Evolutionary conservation across 2,888 invertebrate species (phyloP), one percentile per base, ranked within the genome.

Genomic region (Temnothorax rugatulus): DNA sequence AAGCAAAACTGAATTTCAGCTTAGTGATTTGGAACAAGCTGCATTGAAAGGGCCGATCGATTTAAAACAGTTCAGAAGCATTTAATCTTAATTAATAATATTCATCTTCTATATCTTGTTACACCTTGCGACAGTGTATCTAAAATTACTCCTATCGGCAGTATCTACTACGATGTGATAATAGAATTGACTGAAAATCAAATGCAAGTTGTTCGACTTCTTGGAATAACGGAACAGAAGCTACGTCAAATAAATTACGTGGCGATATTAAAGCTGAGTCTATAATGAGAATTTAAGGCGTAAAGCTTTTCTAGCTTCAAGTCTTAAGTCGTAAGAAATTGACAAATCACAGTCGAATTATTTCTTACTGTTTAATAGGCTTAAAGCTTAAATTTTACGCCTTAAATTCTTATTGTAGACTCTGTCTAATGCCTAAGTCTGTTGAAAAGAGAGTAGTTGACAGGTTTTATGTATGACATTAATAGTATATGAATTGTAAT

Each of bases 11-110:
- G 94, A 95, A 66, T 95, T 97, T 25, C 94, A 95, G 64, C 95
- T 97, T 52, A 97, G 97, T 88, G 95, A 95, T 87, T 95, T 98
- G 44, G 99, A 99, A 15, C 96, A 95, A 87, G 98, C 99, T 2
- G 97, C 98, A 41, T 97, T 98, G 91, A 98, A 97, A 96, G 97
- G 97, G n/a, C 97, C 97, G 83, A 96, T 99, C 88, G 97, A 98
- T 88, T 95, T 98, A 71, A 95, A 86, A 94, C 95, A 76, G 98
- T 98, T 0, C 97, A 98, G 88, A 95, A 96, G 69, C 96, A 97
- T 71, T 95, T 99, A 82, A 97, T 99, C 18, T 95, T 99, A 68
- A 95, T 97, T 90, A 97, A 97, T 89, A 96, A 97, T 92, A 96
- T 99, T 54, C 99, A 99, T 95, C 95, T 99, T 29, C 95, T 99